phyloP scores from a whole-genome alignment of 2,888 invertebrate species.

The Nowickia ferox region DNA sequence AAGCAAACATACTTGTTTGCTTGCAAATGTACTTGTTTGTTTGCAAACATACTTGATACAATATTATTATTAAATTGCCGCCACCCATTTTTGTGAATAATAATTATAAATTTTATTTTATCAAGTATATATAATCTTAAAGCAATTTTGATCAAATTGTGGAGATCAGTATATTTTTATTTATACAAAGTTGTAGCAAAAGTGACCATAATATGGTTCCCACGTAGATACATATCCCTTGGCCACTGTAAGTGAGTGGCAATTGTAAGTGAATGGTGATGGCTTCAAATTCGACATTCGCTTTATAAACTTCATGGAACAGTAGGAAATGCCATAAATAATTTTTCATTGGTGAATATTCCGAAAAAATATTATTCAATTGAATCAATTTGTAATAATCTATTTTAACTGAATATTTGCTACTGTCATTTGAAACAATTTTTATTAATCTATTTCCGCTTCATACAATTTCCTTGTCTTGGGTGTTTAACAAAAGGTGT shows the following conservation, averaged over 20 bases:
- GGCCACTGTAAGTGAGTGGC: no score
- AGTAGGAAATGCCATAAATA: background rate
- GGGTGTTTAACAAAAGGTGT: constrained; percentile 58
- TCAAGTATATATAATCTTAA: no score
- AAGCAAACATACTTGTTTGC: background rate
- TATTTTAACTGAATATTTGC: background rate
- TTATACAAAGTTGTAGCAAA: no score
- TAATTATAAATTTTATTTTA: background rate
- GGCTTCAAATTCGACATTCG: background rate
- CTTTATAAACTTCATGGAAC: background rate
- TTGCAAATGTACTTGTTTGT: no score
- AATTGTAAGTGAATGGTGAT: no score
- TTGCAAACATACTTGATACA: no score
- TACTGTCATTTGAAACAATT: constrained; percentile 3
- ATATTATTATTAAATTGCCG: no score
- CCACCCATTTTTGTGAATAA: background rate
- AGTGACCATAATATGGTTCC: no score
- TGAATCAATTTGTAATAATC: background rate
- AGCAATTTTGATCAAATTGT: no score
- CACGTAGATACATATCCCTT: no score
- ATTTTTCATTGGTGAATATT: constrained; percentile 11
- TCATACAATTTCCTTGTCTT: background rate
- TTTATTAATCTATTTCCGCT: constrained; percentile 10
- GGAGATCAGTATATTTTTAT: no score
- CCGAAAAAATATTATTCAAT: constrained; percentile 13